phyloP scores from a whole-genome alignment of 1,140 invertebrate species.

The Bombus huntii region DNA sequence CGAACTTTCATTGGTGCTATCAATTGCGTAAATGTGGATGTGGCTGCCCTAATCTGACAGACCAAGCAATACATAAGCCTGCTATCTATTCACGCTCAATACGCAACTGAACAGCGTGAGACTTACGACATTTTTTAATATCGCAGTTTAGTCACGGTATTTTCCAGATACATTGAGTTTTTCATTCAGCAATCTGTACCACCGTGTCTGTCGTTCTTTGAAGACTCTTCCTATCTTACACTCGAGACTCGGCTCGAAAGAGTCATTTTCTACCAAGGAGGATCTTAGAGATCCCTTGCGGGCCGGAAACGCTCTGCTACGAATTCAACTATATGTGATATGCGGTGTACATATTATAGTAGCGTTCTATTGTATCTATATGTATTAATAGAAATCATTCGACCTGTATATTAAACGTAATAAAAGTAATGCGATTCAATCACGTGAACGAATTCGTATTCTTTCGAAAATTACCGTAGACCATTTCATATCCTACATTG shows the following conservation, averaged over 20 bases:
- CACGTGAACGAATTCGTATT: neutral
- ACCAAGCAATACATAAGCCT: neutral
- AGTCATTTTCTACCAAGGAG: constrained; percentile 32
- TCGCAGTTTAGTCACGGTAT: neutral
- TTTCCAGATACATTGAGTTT: neutral
- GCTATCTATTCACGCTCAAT: neutral
- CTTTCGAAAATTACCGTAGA: neutral
- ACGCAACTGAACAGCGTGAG: neutral
- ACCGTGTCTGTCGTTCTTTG: constrained; percentile 12
- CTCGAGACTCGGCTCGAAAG: constrained; percentile 8
- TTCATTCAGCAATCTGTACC: neutral
- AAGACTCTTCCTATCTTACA: constrained; percentile 24
- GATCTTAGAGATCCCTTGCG: constrained; percentile 25
- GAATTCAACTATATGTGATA: constrained; percentile 70
- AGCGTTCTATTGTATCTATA: constrained; percentile 69
- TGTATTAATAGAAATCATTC: constrained; percentile 66
- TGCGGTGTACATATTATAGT: constrained; percentile 68
- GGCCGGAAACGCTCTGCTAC: constrained; percentile 19
- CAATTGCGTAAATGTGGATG: neutral
- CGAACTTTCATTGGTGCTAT: constrained; percentile 12
- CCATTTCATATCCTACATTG: neutral
- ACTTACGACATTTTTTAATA: constrained; percentile 28
- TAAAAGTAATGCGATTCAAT: constrained; percentile 63
- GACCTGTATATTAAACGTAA: constrained; percentile 72
- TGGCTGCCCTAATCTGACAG: neutral